Evolutionary conservation across 1,140 invertebrate species (phyloP).

Genomic region (Littorina saxatilis): DNA sequence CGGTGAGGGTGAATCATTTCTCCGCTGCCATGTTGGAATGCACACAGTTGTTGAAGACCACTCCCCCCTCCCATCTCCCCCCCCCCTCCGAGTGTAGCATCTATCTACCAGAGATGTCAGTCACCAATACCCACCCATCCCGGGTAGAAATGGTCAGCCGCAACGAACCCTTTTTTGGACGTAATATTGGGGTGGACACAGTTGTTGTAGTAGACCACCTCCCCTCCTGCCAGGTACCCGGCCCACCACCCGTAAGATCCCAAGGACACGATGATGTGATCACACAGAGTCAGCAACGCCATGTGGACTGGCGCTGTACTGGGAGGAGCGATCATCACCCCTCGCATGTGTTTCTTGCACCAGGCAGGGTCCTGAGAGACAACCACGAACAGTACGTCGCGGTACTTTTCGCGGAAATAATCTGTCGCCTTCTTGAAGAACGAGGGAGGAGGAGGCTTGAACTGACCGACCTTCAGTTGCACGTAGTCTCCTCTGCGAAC

Average conservation of each 20-base stretch:
- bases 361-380: constrained; percentile 55
- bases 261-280: constrained; percentile 65
- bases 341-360: constrained; percentile 31
- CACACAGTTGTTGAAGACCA: too few species aligned
- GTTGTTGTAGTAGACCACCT: constrained; percentile 58
- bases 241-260: constrained; percentile 71
- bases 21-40: too few species aligned
- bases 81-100: too few species aligned
- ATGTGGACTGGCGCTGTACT: constrained; percentile 62
- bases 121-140: constrained; percentile 57
- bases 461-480: not conserved
- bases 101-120: too few species aligned
- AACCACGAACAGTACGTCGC: constrained; percentile 49
- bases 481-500: constrained; percentile 41
- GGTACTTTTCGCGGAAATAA: constrained; percentile 36
- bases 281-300: constrained; percentile 60
- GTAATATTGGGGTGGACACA: constrained; percentile 40
- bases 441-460: constrained; percentile 10
- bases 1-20: too few species aligned
- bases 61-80: too few species aligned
- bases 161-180: constrained; percentile 17
- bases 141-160: constrained; percentile 53
- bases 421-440: constrained; percentile 47
- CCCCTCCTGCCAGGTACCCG: constrained; percentile 64
- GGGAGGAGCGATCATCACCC: constrained; percentile 44